Base-by-base conservation (phyloP, 2,888 invertebrate genomes). In the Dryococelus australis region DNA sequence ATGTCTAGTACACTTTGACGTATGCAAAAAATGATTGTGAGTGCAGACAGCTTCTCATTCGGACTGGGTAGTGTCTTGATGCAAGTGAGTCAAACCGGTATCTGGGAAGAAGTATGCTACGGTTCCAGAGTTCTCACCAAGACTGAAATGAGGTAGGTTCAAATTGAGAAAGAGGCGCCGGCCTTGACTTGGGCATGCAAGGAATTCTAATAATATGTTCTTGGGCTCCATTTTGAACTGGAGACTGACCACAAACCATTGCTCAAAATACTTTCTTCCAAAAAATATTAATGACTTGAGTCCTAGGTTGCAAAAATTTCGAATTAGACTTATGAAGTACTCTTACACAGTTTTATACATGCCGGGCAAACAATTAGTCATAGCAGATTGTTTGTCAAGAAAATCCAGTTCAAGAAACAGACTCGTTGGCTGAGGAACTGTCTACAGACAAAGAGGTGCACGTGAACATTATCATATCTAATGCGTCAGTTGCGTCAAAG, bases 71-170 rank as follows among this genome's bases (percentile, higher is more conserved):
- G n/a, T n/a, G n/a, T n/a, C n/a, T n/a, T n/a, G n/a, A n/a, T n/a
- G n/a, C n/a, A n/a, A n/a, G n/a, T n/a, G n/a, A n/a, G n/a, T n/a
- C n/a, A n/a, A n/a, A n/a, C n/a, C n/a, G 65, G 65, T 65, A 65
- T 16, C 16, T 12, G 65, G 20, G 10, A 65, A 24, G 65, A 12
- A 65, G 65, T 65, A 5, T 65, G 65, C 24, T 65, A 65, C 16
- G 65, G 65, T 16, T 65, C 65, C 16, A 65, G 65, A 65, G 65
- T 65, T 65, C 65, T 65, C 65, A 65, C 65, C 65, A 65, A 65
- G 65, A 65, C 65, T 16, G 65, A 65, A 65, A 65, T 65, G 65
- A 65, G 65, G 16, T 65, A 65, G 8, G 65, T 16, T 16, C 65
- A 65, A 20, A 65, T 65, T 12, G 65, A 16, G 65, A 65, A 65